Base-by-base conservation (phyloP, 2,113 vertebrate genomes). In the Pleuronectes platessa region DNA sequence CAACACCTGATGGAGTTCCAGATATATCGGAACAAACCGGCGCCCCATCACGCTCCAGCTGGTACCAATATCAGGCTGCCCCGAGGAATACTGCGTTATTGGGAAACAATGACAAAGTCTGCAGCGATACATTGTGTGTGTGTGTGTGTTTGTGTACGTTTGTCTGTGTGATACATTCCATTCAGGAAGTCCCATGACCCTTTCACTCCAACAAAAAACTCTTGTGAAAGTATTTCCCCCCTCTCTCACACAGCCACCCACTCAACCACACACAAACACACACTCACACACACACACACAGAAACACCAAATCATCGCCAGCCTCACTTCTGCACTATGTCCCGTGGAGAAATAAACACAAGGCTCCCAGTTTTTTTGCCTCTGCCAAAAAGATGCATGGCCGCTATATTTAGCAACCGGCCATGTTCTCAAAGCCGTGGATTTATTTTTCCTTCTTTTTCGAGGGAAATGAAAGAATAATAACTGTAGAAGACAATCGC, bases 171-270 rank as follows among this genome's bases (percentile, higher is more conserved):
- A 91, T 69, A 56, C 77, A 71, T 51, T 68, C 60, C 56, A 77
- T 74, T 73, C 86, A 91, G 88, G 90, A 91, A 93, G 88, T 93
- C 87, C 67, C 90, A 91, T 89, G 90, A 92, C 90, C 90, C 62
- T 89, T 31, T 81, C 80, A 82, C 71, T 60, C 79, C 58, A 31
- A 86, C 73, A 56, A 76, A 70, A 85, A 40, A 60, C 10, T 2
- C 31, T 26, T 7, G 14, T 55, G 71, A 27, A 79, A 70, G 82
- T 80, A 74, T 73, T 61, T 82, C 58, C 47, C 47, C 56, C 23
- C 71, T 76, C 77, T 70, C 80, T 69, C 69, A 59, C n/a, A 68
- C 79, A 66, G 83, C 59, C 67, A 76, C 79, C 61, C 61, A 68
- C 26, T 15, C 47, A 24, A 71, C 76, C 78, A 69, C 67, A 74